Percentiles rank a stretch among this genome's conserved stretches.
Evolutionary conservation across 2,888 invertebrate species (phyloP).

Genomic region (Eupelmus urozonus): DNA sequence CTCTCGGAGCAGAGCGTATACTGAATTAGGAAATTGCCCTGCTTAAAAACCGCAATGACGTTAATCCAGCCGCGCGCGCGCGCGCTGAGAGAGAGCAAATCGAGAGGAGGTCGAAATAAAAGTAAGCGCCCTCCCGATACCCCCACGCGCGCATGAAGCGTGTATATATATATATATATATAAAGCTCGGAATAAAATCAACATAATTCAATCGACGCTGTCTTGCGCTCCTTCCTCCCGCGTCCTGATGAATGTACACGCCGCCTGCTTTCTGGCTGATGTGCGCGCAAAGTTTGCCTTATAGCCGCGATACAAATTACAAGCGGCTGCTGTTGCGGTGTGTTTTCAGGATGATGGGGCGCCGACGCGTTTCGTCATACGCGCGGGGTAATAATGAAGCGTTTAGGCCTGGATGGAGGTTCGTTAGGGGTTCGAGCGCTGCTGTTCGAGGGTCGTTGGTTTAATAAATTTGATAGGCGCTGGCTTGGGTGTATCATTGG

Average conservation of each 20-base stretch:
- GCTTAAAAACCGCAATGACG: slow-evolving; percentile 76
- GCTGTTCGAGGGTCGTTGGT: too few species aligned
- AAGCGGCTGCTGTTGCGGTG: not conserved
- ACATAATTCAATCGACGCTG: slow-evolving; percentile 76
- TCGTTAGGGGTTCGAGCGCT: too few species aligned
- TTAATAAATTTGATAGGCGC: too few species aligned
- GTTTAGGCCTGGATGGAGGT: too few species aligned
- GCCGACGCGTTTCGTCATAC: not conserved
- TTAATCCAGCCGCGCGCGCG: slow-evolving; percentile 69
- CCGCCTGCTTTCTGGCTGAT: slow-evolving; percentile 26
- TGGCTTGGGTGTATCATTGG: too few species aligned
- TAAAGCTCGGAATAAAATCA: slow-evolving; percentile 76
- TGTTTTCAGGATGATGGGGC: slow-evolving; percentile 6
- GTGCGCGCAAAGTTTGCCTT: slow-evolving; percentile 46
- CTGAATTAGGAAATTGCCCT: slow-evolving; percentile 77
- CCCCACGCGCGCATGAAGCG: slow-evolving; percentile 17
- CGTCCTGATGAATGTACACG: slow-evolving; percentile 68
- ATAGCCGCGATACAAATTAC: slow-evolving; percentile 32
- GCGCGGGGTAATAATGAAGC: not conserved
- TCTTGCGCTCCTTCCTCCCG: slow-evolving; percentile 66
- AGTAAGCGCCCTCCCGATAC: slow-evolving; percentile 43
- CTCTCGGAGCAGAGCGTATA: slow-evolving; percentile 62
- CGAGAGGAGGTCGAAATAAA: slow-evolving; percentile 56
- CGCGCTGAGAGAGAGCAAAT: slow-evolving; percentile 61
- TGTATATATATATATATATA: too few species aligned